Percentiles rank a stretch among this genome's conserved stretches.
These are phyloP conservation scores for Mesitornis unicolor DNA, from an alignment of 2,113 vertebrate genomes.

Conservation along the genomic window DNA sequence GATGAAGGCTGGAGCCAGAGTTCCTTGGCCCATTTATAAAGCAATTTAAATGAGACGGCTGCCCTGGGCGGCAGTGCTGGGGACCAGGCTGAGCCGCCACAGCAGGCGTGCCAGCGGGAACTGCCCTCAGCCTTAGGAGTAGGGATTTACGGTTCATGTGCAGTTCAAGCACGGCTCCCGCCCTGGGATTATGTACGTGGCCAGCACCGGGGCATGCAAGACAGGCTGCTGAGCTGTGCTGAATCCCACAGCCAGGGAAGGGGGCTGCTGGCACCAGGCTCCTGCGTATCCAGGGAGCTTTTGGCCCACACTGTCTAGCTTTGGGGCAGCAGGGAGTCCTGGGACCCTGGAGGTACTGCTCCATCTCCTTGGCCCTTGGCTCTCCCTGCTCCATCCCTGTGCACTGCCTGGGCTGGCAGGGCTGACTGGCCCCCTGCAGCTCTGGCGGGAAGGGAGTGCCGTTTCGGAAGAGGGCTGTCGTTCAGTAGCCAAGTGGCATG, in stretches of 20 bases:
- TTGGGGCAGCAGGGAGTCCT: not conserved
- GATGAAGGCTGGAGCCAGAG: slow-evolving; percentile 54
- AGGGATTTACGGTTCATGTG: slow-evolving; percentile 28
- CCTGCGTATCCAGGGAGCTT: accelerated
- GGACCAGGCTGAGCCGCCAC: not conserved
- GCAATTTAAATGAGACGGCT: slow-evolving; percentile 49
- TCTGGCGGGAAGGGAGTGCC: not conserved
- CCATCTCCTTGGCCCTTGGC: not conserved
- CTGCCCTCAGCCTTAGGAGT: slow-evolving; percentile 11
- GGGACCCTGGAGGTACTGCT: accelerated
- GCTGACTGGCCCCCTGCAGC: accelerated
- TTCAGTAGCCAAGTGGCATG: accelerated
- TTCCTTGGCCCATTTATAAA: slow-evolving; percentile 47
- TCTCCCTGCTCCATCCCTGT: not conserved
- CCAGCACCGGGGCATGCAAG: not conserved
- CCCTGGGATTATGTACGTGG: not conserved
- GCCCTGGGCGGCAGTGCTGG: not conserved
- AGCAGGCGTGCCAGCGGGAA: slow-evolving; percentile 11
- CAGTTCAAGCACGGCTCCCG: slow-evolving; percentile 41
- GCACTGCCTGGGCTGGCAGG: accelerated
- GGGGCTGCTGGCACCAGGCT: not conserved
- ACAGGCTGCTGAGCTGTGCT: not conserved
- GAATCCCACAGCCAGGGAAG: not conserved
- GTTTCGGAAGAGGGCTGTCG: accelerated
- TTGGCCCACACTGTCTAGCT: accelerated